Conservation (phyloP, 2,113 vertebrate species). For the Limanda limanda region DNA sequence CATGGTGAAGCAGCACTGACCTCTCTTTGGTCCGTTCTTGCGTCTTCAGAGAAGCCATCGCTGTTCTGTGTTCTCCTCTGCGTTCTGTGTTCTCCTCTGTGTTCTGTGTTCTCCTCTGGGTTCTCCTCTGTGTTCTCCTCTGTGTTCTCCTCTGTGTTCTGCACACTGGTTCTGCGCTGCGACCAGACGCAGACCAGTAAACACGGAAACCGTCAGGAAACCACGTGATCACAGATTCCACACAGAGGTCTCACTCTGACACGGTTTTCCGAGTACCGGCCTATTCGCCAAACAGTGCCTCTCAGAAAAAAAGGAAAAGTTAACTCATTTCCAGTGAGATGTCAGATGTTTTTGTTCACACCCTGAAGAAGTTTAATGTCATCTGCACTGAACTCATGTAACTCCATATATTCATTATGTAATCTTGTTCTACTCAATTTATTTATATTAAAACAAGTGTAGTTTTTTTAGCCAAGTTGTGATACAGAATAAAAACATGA, state of each 20-base stretch:
- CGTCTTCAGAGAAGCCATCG: conserved; percentile 80
- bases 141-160: no score
- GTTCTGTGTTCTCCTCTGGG: no score
- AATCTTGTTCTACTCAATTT: no score
- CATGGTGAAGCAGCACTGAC: conserved; percentile 41
- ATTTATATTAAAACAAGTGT: no score
- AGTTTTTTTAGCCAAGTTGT: no score
- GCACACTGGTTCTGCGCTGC: background rate
- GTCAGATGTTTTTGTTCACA: no score
- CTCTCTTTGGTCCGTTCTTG: conserved; percentile 75
- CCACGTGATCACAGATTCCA: conserved; percentile 58
- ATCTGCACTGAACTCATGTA: no score
- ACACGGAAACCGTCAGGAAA: conserved; percentile 66
- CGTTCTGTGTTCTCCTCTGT: no score
- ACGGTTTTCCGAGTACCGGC: background rate
- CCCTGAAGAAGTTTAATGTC: no score
- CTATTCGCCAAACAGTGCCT: background rate
- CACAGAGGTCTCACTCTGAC: background rate
- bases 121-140: no score
- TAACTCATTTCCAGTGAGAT: background rate
- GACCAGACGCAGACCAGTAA: conserved; percentile 35
- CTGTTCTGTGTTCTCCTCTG: background rate
- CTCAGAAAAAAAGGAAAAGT: background rate
- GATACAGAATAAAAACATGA: no score
- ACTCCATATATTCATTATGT: no score